Conservation (phyloP, 2,797 vertebrate species). For the Cossypha caffra region DNA sequence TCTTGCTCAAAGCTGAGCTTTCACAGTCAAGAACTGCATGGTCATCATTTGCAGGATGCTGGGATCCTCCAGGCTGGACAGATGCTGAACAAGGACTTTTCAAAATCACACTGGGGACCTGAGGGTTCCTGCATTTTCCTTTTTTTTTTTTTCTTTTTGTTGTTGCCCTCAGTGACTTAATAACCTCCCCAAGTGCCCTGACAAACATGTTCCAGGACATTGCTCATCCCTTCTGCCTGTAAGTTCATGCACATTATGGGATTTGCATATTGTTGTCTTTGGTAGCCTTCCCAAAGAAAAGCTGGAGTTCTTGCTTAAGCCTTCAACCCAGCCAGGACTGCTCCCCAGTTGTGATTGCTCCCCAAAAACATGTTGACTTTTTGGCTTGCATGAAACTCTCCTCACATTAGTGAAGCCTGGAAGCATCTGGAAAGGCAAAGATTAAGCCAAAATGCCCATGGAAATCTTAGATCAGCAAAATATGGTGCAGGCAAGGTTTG, state of each 20-base stretch:
- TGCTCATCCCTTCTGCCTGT: conserved; percentile 58
- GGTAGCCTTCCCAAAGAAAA: conserved; percentile 47
- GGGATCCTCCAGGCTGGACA: conserved; percentile 4
- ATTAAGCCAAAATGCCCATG: conserved; percentile 28
- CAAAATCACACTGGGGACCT: background rate
- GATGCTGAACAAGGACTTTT: conserved; percentile 38
- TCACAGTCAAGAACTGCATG: background rate
- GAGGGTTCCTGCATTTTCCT: background rate
- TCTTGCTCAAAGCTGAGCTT: background rate
- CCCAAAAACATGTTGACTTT: background rate
- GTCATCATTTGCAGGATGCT: background rate
- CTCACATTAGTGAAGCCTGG: background rate
- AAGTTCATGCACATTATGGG: conserved; percentile 25
- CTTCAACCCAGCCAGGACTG: background rate
- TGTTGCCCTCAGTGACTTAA: conserved; percentile 16
- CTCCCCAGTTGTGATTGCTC: background rate
- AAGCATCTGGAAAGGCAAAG: conserved; percentile 1
- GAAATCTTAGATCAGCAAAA: conserved; percentile 54
- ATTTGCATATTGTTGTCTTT: conserved; percentile 62
- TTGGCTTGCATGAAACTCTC: background rate
- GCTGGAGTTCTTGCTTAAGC: conserved; percentile 26
- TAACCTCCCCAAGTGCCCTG: background rate
- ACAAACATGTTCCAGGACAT: conserved; percentile 41
- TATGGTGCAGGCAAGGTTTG: background rate
- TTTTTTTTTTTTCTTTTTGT: background rate